Base-by-base conservation (phyloP, 2,888 invertebrate species). In the Chloromyia formosa region DNA sequence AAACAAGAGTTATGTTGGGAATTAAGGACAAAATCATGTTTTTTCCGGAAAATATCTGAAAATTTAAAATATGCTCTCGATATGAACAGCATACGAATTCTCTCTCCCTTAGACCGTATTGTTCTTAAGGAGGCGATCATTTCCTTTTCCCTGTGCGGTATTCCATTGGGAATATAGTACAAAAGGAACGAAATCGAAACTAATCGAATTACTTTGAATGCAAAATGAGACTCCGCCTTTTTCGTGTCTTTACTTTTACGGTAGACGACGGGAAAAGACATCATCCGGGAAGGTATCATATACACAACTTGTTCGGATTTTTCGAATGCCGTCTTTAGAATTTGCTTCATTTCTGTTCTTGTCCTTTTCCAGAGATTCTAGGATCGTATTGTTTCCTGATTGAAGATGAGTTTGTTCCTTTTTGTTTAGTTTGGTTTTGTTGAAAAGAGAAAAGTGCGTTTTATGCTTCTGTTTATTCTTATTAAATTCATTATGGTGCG, bases 131-230 rank as follows among this genome's bases (percentile, higher is more conserved):
- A 66, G 45, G 27, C 27, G 27, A 16, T 3, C 10, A 35, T 49
- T 49, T 20, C 58, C 71, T n/a, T 54, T 53, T 71, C 12, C 7
- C 42, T 18, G 3, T n/a, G n/a, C 7, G 53, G 23, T 22, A 54
- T 9, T 56, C 35, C 16, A 14, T 18, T 56, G 10, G 40, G 56
- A 58, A 58, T 40, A 14, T 1, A 10, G 16, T 35, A 35, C 27
- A 40, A 35, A 40, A 58, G 58, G 42, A 71, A 20, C 16, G 20
- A 58, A 56, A 14, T 71, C 56, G 58, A 71, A 35, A 71, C 27
- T 71, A 71, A 71, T 69, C 71, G 58, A 71, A 71, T 71, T 58
- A 71, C 22, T 56, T 58, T 40, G 71, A 71, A 71, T 71, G 10
- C 40, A 58, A 56, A 71, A 56, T 71, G 40, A 12, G 58, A 49